Percentiles rank a stretch among this genome's conserved stretches.
These are phyloP conservation scores for Fistularia tabacaria DNA, from an alignment of 2,797 vertebrate genomes.

Conservation along the genomic window DNA sequence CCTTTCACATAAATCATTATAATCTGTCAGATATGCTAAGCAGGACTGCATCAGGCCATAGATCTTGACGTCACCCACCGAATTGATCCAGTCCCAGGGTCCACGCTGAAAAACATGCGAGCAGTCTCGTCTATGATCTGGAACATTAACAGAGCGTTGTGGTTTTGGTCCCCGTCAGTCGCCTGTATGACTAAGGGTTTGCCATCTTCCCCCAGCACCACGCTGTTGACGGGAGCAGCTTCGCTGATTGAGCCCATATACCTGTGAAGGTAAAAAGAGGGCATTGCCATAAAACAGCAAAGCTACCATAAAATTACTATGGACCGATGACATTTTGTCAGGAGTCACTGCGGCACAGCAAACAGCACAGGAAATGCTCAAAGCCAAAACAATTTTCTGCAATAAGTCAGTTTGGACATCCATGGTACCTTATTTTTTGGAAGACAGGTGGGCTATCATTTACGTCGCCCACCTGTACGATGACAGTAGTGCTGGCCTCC, in stretches of 20 bases:
- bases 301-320: neutral
- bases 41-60: too few species aligned
- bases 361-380: too few species aligned
- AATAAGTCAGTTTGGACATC: too few species aligned
- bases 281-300: neutral
- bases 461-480: constrained; percentile 86
- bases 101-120: constrained; percentile 89
- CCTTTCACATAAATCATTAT: too few species aligned
- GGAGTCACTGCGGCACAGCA: neutral
- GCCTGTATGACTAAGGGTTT: constrained; percentile 88
- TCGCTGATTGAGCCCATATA: constrained; percentile 90
- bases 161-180: constrained; percentile 85
- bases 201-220: constrained; percentile 84
- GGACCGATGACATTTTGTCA: constrained; percentile 3
- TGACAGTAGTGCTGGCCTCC: constrained; percentile 80
- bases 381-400: too few species aligned
- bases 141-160: constrained; percentile 90
- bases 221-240: constrained; percentile 86
- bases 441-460: constrained; percentile 90
- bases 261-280: constrained; percentile 37
- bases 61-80: constrained; percentile 44
- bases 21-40: neutral
- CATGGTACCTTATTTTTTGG: constrained; percentile 75
- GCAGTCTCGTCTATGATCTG: constrained; percentile 87
- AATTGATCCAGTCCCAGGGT: constrained; percentile 93